Evolutionary conservation across 2,888 invertebrate genomes (phyloP).

Genomic region (Thalpophila matura): DNA sequence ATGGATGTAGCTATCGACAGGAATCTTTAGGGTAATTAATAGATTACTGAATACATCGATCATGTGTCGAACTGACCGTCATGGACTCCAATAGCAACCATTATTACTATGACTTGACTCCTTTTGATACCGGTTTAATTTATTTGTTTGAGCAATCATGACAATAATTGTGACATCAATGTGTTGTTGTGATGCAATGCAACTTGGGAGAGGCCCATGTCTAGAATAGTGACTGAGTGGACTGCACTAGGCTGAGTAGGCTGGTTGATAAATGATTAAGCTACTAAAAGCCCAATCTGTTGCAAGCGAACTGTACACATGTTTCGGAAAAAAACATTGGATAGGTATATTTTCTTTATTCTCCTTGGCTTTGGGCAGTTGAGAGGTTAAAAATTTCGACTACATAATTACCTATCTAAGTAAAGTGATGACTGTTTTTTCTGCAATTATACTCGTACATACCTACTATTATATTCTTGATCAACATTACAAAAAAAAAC

Average conservation of each 20-base stretch:
- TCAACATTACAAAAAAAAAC: no score
- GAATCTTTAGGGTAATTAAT: constrained; percentile 87
- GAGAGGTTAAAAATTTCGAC: no score
- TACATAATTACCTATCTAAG: no score
- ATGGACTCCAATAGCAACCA: constrained; percentile 29
- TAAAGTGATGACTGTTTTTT: no score
- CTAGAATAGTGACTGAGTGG: constrained; percentile 35
- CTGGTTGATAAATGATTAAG: constrained; percentile 16
- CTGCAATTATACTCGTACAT: no score
- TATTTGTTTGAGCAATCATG: constrained; percentile 12
- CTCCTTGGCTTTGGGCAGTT: no score
- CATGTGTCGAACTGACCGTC: constrained; percentile 70
- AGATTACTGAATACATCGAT: constrained; percentile 83
- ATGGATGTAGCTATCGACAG: constrained; percentile 81
- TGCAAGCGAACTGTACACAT: no score
- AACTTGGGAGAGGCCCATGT: constrained; percentile 15
- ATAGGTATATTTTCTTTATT: no score
- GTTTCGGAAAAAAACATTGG: no score
- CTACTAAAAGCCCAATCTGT: not conserved
- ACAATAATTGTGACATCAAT: constrained; percentile 49
- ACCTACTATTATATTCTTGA: no score
- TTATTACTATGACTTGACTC: constrained; percentile 35
- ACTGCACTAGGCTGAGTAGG: constrained; percentile 12
- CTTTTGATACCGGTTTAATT: constrained; percentile 42
- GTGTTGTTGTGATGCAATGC: constrained; percentile 14